Conservation (phyloP, 2,797 vertebrate species). For the Sebastes flavidus region DNA sequence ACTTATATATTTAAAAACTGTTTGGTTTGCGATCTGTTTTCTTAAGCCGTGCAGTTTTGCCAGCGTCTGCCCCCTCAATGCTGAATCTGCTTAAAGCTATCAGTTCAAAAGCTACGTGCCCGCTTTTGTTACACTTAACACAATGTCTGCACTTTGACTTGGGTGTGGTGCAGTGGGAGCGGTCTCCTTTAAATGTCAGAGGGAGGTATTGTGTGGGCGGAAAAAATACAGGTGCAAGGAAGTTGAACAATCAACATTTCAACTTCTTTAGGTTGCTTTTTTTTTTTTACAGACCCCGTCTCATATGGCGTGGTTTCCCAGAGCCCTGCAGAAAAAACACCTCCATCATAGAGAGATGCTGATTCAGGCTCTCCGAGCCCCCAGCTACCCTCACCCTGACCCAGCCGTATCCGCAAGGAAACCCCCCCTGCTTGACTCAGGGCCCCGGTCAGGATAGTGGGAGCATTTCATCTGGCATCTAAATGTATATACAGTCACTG, state of each 20-base stretch:
- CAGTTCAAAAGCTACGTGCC: constrained; percentile 7
- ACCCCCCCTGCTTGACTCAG: constrained; percentile 30
- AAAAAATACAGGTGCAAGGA: constrained; percentile 54
- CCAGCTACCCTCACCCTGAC: constrained; percentile 58
- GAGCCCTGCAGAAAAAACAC: constrained; percentile 62
- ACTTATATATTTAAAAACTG: background rate
- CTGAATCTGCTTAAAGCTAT: constrained; percentile 46
- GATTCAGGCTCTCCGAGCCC: constrained; percentile 70
- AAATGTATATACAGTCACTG: constrained; percentile 34
- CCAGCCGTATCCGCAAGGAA: constrained; percentile 65
- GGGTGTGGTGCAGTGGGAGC: constrained; percentile 54
- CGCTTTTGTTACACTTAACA: constrained; percentile 37
- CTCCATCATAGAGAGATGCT: constrained; percentile 64
- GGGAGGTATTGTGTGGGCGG: constrained; percentile 30
- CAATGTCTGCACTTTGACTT: constrained; percentile 37
- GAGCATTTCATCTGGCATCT: constrained; percentile 36
- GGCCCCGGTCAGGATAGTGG: constrained; percentile 37
- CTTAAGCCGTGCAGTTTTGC: constrained; percentile 4
- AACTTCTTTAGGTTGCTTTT: constrained; percentile 8
- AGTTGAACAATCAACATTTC: constrained; percentile 66
- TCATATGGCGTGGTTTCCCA: constrained; percentile 38
- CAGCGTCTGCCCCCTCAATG: background rate
- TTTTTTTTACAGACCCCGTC: background rate
- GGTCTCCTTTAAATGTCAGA: background rate
- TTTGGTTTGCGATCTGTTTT: constrained; percentile 33